Evolutionary conservation across 2,797 vertebrate species (phyloP).

Genomic region (Siniperca obscura): DNA sequence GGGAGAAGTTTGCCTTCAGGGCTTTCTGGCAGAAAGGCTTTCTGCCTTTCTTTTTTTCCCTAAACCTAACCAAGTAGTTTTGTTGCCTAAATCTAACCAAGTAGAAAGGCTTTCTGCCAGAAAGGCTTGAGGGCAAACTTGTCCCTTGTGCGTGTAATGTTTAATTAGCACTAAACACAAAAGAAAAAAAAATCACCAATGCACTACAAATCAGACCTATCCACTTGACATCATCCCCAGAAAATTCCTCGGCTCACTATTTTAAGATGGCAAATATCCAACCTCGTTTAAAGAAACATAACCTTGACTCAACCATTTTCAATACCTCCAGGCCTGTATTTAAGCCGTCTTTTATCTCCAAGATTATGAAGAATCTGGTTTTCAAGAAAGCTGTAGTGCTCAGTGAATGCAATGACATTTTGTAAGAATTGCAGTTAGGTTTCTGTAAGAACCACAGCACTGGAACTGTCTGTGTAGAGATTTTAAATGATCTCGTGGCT

Average conservation of each 20-base stretch:
- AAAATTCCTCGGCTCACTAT: not conserved
- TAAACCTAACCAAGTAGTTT: no score
- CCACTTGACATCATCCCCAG: not conserved
- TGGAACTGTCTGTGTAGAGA: constrained; percentile 15
- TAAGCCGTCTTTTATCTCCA: constrained; percentile 28
- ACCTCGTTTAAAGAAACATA: constrained; percentile 32
- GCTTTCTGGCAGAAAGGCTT: no score
- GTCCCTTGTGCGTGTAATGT: no score
- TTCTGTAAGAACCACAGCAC: constrained; percentile 2
- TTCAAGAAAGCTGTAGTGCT: constrained; percentile 21
- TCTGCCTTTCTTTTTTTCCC: no score
- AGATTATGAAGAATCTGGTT: constrained; percentile 17
- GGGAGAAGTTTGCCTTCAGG: no score
- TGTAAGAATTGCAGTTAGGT: constrained; percentile 9
- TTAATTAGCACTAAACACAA: not conserved
- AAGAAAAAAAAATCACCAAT: not conserved
- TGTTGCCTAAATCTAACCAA: no score
- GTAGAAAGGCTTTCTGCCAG: no score
- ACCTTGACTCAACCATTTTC: constrained; percentile 31
- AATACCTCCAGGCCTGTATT: constrained; percentile 33
- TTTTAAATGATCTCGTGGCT: not conserved
- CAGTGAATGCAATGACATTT: constrained; percentile 21
- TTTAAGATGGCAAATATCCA: constrained; percentile 26
- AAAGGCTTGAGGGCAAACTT: no score
- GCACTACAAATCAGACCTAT: not conserved